Percentiles rank a stretch among this genome's conserved stretches.
Conservation (phyloP, 2,113 vertebrate genomes). For the Amphiprion percula region DNA sequence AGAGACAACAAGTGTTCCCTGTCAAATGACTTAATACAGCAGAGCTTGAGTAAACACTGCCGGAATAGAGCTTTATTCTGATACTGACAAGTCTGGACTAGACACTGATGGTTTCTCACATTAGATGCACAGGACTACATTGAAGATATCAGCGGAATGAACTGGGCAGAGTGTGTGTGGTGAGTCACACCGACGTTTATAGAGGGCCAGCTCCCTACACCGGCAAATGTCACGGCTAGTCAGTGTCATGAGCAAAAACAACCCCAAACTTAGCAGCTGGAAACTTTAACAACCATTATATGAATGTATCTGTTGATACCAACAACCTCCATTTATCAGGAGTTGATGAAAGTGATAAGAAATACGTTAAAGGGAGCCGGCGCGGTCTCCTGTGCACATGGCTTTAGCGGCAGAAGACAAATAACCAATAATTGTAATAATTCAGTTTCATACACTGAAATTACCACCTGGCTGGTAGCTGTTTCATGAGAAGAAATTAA, state of each 20-base stretch:
- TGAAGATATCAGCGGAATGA: neutral
- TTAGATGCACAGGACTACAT: too few species aligned
- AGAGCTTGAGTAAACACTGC: too few species aligned
- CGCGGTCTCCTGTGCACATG: constrained; percentile 46
- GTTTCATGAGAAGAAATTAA: too few species aligned
- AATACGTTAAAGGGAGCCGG: neutral
- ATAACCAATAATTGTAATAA: too few species aligned
- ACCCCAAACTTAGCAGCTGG: accelerated
- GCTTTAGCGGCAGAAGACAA: neutral
- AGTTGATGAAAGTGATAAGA: neutral
- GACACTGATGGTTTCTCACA: too few species aligned
- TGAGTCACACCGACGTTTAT: constrained; percentile 47
- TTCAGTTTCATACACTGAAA: too few species aligned
- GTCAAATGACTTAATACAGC: too few species aligned
- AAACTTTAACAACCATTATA: neutral
- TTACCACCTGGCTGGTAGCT: too few species aligned
- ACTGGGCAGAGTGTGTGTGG: neutral
- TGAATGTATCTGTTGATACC: neutral
- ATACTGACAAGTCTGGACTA: too few species aligned
- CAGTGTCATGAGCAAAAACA: neutral
- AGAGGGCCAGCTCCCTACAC: constrained; percentile 19
- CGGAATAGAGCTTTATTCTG: too few species aligned
- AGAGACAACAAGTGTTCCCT: too few species aligned
- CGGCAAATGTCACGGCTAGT: neutral
- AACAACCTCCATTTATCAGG: neutral